phyloP scores from a whole-genome alignment of 2,113 vertebrate species.

The Oryzias javanicus region DNA sequence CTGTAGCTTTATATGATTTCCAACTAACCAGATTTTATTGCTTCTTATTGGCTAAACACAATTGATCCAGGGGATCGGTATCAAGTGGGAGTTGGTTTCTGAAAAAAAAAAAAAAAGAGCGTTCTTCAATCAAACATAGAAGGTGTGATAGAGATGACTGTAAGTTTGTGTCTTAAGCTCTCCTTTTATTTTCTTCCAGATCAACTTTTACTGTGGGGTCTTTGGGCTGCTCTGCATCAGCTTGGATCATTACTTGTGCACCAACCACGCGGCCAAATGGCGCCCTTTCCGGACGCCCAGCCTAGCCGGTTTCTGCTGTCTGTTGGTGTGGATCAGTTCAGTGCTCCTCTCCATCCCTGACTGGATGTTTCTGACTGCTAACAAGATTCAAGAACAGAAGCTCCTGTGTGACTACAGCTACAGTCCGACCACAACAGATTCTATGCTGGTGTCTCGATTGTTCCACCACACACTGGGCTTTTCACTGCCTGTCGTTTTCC shows the following conservation, averaged over 20 bases:
- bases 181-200: slow-evolving; percentile 28
- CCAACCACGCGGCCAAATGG: slow-evolving; percentile 59
- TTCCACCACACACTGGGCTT: slow-evolving; percentile 74
- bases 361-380: slow-evolving; percentile 51
- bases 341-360: slow-evolving; percentile 75
- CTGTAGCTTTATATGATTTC: too few species aligned
- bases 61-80: too few species aligned
- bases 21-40: too few species aligned
- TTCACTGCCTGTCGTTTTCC: slow-evolving; percentile 62
- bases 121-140: too few species aligned
- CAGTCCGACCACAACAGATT: not conserved
- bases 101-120: too few species aligned
- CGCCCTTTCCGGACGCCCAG: slow-evolving; percentile 52
- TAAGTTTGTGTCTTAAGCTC: not conserved
- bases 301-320: slow-evolving; percentile 53
- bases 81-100: too few species aligned
- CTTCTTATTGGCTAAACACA: too few species aligned
- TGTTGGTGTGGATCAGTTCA: slow-evolving; percentile 71
- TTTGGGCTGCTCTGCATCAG: slow-evolving; percentile 79
- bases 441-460: slow-evolving; percentile 43
- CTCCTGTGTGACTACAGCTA: slow-evolving; percentile 60
- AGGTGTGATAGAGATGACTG: not conserved
- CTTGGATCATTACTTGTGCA: slow-evolving; percentile 74
- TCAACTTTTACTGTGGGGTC: slow-evolving; percentile 82
- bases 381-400: not conserved